phyloP scores from a whole-genome alignment of 2,888 invertebrate genomes.

The Aspidiotus rigidus region DNA sequence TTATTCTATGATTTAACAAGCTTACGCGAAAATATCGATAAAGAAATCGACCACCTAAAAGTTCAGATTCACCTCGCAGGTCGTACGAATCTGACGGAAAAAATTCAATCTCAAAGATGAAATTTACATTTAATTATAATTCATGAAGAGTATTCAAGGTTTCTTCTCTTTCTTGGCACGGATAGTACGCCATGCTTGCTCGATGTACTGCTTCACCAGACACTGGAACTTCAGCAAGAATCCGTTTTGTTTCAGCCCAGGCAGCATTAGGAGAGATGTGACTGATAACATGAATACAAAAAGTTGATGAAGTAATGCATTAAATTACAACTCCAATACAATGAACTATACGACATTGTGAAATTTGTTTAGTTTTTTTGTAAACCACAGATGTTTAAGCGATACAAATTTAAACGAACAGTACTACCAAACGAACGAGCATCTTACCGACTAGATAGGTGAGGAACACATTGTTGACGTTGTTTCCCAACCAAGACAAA shows the following conservation, averaged over 20 bases:
- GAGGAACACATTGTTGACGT: conserved; percentile 23
- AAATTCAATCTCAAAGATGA: too few relatives aligned
- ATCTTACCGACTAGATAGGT: conserved; percentile 21
- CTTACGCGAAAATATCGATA: too few relatives aligned
- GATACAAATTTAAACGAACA: neutral
- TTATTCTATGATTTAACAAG: too few relatives aligned
- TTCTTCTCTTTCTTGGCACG: conserved; percentile 18
- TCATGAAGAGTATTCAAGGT: neutral
- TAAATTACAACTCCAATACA: neutral
- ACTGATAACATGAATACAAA: conserved; percentile 11
- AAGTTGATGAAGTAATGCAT: neutral
- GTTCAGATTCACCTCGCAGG: too few relatives aligned
- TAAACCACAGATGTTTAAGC: neutral
- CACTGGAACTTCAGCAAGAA: neutral
- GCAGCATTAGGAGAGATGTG: conserved; percentile 5
- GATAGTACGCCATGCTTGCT: conserved; percentile 4
- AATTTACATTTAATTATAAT: too few relatives aligned
- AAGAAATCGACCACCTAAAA: too few relatives aligned
- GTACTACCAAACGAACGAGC: too few relatives aligned
- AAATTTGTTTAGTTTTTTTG: neutral
- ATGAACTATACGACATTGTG: too few relatives aligned
- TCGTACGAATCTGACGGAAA: too few relatives aligned
- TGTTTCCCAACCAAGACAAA: conserved; percentile 26
- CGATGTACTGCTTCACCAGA: neutral
- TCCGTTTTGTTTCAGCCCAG: conserved; percentile 14